Base-by-base conservation (phyloP, 2,797 vertebrate genomes). In the Sebastes umbrosus region DNA sequence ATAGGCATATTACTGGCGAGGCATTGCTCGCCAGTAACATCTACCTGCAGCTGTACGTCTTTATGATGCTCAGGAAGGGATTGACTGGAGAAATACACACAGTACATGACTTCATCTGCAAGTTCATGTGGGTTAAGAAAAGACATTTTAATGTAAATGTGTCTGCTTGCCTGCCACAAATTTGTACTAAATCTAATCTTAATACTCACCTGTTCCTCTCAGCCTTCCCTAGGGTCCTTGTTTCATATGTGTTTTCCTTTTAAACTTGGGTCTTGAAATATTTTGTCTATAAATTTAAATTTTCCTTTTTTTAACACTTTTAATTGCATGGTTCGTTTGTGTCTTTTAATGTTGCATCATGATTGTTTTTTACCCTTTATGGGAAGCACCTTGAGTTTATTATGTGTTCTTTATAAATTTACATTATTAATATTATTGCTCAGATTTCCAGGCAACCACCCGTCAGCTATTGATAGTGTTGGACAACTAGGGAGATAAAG, bases 101-200 rank as follows among this genome's bases (percentile, higher is more conserved):
- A 4, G 34, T 34, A 25, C 52, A 39, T 46, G 27, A 39, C 65
- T 69, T 46, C 10, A 36, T 63, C n/a, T 60, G 32, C 27, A 75
- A 59, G 5, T 39, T 32, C 46, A 18, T n/a, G 25, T 14, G 9
- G 8, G 6, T 78, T 59, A 16, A 62, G 52, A 39, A 50, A n/a
- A 59, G 3, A 69, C 0, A 59, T 50, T 22, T 11, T 2, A 83
- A 62, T 14, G 58, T 55, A n/a, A 50, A 22, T 50, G 9, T 25
- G 65, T 80, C 77, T 78, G 59, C 69, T 50, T 52, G 63, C 69
- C 57, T 52, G 18, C 36, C 58, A 80, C 69, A 77, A 60, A 82
- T 12, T 22, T 25, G 0, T 24, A 55, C 54, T 22, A 46, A 24
- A 55, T 55, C 52, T 55, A 11, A 55, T 46, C 14, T 46, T 46